Conservation (phyloP, 1,140 invertebrate genomes). For the Trichogramma pretiosum region DNA sequence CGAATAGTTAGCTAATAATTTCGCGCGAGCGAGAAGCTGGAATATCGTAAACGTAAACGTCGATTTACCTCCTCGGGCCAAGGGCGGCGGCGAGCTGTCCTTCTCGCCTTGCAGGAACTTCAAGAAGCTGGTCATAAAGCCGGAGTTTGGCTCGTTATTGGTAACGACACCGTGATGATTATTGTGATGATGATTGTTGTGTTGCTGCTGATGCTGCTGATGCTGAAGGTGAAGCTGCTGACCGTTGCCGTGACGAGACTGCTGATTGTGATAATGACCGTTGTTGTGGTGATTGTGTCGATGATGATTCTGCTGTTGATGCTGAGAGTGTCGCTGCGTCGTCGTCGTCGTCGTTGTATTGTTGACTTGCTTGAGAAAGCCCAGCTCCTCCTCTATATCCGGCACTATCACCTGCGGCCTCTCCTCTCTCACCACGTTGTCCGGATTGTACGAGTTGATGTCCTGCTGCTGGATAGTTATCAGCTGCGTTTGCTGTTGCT, state of each 20-base stretch:
- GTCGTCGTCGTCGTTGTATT: too few relatives aligned
- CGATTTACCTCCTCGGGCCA: slow-evolving; percentile 48
- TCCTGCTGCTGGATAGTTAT: slow-evolving; percentile 27
- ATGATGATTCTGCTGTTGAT: neutral
- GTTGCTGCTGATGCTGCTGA: slow-evolving; percentile 6
- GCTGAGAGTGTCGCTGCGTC: neutral
- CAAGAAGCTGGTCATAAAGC: slow-evolving; percentile 76
- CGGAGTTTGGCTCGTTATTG: slow-evolving; percentile 56
- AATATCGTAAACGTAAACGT: too few relatives aligned
- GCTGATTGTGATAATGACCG: neutral
- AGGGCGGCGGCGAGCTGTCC: slow-evolving; percentile 66
- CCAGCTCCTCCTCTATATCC: slow-evolving; percentile 76
- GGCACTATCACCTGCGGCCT: slow-evolving; percentile 74
- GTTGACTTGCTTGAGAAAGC: too few relatives aligned
- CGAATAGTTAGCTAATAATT: too few relatives aligned
- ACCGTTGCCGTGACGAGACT: too few relatives aligned
- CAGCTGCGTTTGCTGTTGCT: neutral
- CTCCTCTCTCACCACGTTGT: slow-evolving; percentile 42
- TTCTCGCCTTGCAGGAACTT: slow-evolving; percentile 76
- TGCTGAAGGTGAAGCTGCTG: too few relatives aligned
- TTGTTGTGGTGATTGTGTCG: slow-evolving; percentile 1
- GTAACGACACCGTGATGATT: slow-evolving; percentile 21
- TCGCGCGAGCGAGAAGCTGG: too few relatives aligned
- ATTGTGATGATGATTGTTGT: neutral
- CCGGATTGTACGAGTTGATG: too few relatives aligned